A percentile compares a stretch with the other conserved stretches of the same genome.
Conservation (phyloP, 2,113 vertebrate genomes). For the Gopherus flavomarginatus region DNA sequence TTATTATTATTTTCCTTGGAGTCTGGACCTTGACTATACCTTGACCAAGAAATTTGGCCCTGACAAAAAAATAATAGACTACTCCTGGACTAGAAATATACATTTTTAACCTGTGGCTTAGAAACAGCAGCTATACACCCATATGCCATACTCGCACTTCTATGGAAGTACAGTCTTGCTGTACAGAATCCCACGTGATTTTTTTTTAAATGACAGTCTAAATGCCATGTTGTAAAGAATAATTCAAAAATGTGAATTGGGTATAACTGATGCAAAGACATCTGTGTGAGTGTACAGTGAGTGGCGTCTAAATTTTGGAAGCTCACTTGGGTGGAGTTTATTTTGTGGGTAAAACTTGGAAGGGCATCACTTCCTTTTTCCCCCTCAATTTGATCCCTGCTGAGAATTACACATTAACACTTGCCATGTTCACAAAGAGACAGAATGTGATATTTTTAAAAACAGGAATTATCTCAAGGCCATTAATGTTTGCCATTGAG, state of each 20-base stretch:
- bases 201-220: neutral
- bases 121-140: too few species aligned
- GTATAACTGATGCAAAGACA: neutral
- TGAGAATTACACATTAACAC: neutral
- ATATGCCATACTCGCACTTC: neutral
- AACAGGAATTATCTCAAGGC: neutral
- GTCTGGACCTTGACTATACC: neutral
- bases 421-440: neutral
- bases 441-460: neutral
- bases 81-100: too few species aligned
- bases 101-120: too few species aligned
- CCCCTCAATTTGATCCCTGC: neutral
- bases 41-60: neutral
- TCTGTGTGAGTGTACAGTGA: neutral
- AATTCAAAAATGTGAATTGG: neutral
- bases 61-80: neutral
- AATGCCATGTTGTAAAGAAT: neutral
- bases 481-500: neutral
- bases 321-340: neutral
- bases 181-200: neutral
- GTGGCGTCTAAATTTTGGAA: neutral
- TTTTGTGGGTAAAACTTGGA: neutral
- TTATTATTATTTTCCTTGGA: neutral
- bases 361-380: neutral
- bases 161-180: neutral